These are phyloP conservation scores for Hypsibius dujardini DNA, from an alignment of 1,140 invertebrate species.

Conservation along the genomic window DNA sequence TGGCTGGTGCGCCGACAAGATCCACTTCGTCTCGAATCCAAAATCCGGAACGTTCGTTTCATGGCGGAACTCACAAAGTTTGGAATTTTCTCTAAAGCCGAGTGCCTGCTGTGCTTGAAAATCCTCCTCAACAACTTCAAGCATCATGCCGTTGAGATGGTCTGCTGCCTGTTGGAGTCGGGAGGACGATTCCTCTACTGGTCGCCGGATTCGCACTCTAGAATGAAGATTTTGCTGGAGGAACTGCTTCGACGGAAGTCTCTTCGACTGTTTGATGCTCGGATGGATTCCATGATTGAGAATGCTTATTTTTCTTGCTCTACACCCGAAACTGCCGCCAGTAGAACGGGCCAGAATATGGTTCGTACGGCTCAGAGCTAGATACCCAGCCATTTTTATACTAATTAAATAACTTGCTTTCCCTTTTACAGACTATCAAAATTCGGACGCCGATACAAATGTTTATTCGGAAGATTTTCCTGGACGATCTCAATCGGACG, in stretches of 20 bases:
- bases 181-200: constrained; percentile 84
- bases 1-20: constrained; percentile 37
- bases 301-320: constrained; percentile 91
- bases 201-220: constrained; percentile 68
- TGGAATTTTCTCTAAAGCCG: constrained; percentile 74
- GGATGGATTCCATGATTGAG: constrained; percentile 87
- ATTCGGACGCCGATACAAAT: constrained; percentile 63
- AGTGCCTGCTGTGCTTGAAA: constrained; percentile 80
- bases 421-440: constrained; percentile 27
- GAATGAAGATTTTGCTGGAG: constrained; percentile 83
- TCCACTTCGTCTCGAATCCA: constrained; percentile 95
- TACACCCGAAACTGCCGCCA: constrained; percentile 51
- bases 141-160: constrained; percentile 98
- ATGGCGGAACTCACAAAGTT: constrained; percentile 94
- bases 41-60: constrained; percentile 87
- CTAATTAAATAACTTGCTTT: background rate
- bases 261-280: constrained; percentile 65
- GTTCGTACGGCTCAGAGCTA: constrained; percentile 16
- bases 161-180: constrained; percentile 71
- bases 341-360: background rate
- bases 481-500: constrained; percentile 71
- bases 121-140: constrained; percentile 80
- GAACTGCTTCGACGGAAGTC: constrained; percentile 93
- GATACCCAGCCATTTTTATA: background rate
- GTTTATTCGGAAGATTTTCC: constrained; percentile 72